Evolutionary conservation across 2,113 vertebrate species (phyloP).

Genomic region (Oplegnathus fasciatus): DNA sequence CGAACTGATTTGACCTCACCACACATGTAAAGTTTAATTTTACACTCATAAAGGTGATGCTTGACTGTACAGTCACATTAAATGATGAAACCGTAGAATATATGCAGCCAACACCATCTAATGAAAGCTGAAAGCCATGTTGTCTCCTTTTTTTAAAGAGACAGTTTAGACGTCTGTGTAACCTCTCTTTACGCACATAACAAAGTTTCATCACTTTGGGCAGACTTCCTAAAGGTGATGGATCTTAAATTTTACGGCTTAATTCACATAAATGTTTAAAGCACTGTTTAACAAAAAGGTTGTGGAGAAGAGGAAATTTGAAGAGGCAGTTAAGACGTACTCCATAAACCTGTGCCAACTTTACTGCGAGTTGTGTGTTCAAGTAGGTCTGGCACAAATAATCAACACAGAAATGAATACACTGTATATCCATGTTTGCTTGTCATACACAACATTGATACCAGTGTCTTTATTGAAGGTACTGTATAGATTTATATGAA

Average conservation of each 20-base stretch:
- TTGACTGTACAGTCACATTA: not conserved
- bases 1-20: not conserved
- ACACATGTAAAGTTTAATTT: not conserved
- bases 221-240: slow-evolving; percentile 34
- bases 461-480: not conserved
- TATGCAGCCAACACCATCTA: not conserved
- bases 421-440: not conserved
- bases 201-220: slow-evolving; percentile 54
- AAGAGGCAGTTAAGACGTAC: slow-evolving; percentile 28
- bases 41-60: not conserved
- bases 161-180: slow-evolving; percentile 6
- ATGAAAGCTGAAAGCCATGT: not conserved
- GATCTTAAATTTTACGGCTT: slow-evolving; percentile 48
- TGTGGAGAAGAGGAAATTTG: slow-evolving; percentile 1
- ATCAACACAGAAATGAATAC: not conserved
- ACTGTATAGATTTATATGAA: not conserved
- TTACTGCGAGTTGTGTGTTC: not conserved
- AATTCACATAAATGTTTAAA: slow-evolving; percentile 62
- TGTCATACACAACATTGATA: not conserved
- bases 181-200: slow-evolving; percentile 15
- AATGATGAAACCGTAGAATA: not conserved
- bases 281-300: slow-evolving; percentile 44
- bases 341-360: slow-evolving; percentile 27
- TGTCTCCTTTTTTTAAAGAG: not conserved
- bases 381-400: not conserved